These are phyloP conservation scores for Pampus argenteus DNA, from an alignment of 2,797 vertebrate genomes.

Conservation along the genomic window DNA sequence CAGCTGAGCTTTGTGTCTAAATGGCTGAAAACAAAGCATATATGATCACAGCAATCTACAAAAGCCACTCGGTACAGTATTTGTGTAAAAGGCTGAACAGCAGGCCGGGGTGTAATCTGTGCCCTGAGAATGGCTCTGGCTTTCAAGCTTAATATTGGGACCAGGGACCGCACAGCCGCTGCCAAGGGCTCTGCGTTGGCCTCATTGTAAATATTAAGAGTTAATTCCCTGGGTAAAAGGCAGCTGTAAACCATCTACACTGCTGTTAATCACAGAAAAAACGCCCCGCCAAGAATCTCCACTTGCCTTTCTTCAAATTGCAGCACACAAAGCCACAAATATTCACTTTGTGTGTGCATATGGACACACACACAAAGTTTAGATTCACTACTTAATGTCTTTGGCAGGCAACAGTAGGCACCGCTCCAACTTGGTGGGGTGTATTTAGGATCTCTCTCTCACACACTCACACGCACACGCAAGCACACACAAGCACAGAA, in stretches of 20 bases:
- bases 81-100: conserved; percentile 31
- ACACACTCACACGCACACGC: conserved; percentile 16
- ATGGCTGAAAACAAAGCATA: conserved; percentile 22
- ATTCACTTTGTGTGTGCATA: conserved; percentile 49
- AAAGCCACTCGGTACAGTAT: conserved; percentile 12
- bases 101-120: conserved; percentile 44
- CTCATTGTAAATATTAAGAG: conserved; percentile 89
- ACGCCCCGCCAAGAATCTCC: conserved; percentile 79
- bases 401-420: conserved; percentile 78
- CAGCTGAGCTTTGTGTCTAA: conserved; percentile 29
- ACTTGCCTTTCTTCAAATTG: conserved; percentile 85
- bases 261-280: conserved; percentile 87
- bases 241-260: conserved; percentile 87
- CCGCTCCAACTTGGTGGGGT: conserved; percentile 76
- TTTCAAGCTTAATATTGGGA: conserved; percentile 57
- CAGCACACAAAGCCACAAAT: conserved; percentile 55
- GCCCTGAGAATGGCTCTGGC: conserved; percentile 40
- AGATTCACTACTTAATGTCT: conserved; percentile 81
- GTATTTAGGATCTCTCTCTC: too few relatives aligned
- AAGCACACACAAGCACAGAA: conserved; percentile 33
- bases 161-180: conserved; percentile 47
- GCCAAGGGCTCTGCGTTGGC: conserved; percentile 70
- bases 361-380: conserved; percentile 54
- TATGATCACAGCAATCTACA: conserved; percentile 12
- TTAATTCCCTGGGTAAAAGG: conserved; percentile 87